A percentile compares a stretch with the other conserved stretches of the same genome.
phyloP scores from a whole-genome alignment of 2,888 invertebrate species.

The Cordilura impudica region DNA sequence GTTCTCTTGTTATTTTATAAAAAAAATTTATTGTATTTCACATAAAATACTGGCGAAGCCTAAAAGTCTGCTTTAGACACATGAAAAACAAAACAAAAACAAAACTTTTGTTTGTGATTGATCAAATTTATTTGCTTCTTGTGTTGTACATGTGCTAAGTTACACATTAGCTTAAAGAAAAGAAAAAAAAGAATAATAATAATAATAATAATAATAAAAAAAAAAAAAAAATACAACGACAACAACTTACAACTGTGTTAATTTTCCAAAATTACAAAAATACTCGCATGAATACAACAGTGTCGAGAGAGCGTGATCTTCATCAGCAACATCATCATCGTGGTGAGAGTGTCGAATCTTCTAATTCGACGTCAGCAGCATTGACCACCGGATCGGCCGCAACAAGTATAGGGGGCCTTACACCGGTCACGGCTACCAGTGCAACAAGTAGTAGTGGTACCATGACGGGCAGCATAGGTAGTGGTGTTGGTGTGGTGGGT shows the following conservation, averaged over 20 bases:
- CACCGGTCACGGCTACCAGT: slow-evolving; percentile 50
- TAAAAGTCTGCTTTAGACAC: slow-evolving; percentile 45
- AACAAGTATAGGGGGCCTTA: slow-evolving; percentile 65
- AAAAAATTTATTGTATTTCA: slow-evolving; percentile 26
- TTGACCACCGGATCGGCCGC: slow-evolving; percentile 54
- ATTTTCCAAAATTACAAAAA: slow-evolving; percentile 17
- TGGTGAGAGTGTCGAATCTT: slow-evolving; percentile 66
- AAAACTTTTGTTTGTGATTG: slow-evolving; percentile 27
- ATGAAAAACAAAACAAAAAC: not conserved
- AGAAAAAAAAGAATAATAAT: not conserved
- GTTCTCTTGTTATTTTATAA: slow-evolving; percentile 5
- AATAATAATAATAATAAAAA: slow-evolving; percentile 13
- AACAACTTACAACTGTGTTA: slow-evolving; percentile 13
- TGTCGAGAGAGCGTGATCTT: slow-evolving; percentile 76
- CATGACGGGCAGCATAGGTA: slow-evolving; percentile 70
- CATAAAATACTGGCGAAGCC: slow-evolving; percentile 18
- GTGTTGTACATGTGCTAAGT: slow-evolving; percentile 29
- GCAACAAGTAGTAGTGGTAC: slow-evolving; percentile 59
- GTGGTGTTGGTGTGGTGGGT: slow-evolving; percentile 60
- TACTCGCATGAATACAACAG: slow-evolving; percentile 67
- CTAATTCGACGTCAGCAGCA: slow-evolving; percentile 65
- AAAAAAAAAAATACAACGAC: not conserved
- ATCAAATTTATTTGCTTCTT: slow-evolving; percentile 37
- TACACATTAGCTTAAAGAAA: slow-evolving; percentile 23
- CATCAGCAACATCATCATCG: slow-evolving; percentile 69